Percentiles rank a stretch among this genome's conserved stretches.
phyloP scores from a whole-genome alignment of 2,113 vertebrate species.

The Xenus cinereus region DNA sequence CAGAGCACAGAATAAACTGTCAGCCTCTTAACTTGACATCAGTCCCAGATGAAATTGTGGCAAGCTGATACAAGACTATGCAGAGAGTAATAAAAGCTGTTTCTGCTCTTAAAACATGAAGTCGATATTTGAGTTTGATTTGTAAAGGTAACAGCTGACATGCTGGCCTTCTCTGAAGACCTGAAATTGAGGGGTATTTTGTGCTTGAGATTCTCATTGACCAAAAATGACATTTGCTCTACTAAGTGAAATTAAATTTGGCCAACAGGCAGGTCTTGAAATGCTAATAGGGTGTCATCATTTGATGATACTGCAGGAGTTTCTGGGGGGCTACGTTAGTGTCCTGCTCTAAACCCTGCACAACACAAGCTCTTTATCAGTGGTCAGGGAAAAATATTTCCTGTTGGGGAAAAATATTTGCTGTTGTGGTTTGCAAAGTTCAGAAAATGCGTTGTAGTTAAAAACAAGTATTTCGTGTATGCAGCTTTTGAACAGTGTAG shows the following conservation, averaged over 20 bases:
- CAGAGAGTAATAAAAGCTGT: conserved; percentile 35
- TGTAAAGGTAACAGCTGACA: not conserved
- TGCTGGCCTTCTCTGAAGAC: not conserved
- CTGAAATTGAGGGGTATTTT: not conserved
- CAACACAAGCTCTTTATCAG: not conserved
- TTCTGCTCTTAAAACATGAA: not conserved
- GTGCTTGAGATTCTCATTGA: not conserved
- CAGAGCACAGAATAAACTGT: conserved; percentile 55
- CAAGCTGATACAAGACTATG: conserved; percentile 1
- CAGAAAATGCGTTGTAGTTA: not conserved
- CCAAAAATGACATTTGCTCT: not conserved
- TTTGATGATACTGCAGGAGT: not conserved
- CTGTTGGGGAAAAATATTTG: not conserved
- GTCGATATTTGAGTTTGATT: not conserved
- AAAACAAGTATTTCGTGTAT: not conserved
- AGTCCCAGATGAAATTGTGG: conserved; percentile 27
- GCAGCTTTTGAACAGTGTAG: not conserved
- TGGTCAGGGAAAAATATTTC: not conserved
- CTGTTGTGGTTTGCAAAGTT: not conserved
- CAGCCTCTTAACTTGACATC: conserved; percentile 60
- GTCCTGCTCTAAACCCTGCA: not conserved
- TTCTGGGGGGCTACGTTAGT: accelerated
- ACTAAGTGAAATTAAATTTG: not conserved
- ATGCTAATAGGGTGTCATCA: not conserved
- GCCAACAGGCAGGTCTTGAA: not conserved